Base-by-base conservation (phyloP, 2,888 invertebrate genomes). In the Acronicta leporina region DNA sequence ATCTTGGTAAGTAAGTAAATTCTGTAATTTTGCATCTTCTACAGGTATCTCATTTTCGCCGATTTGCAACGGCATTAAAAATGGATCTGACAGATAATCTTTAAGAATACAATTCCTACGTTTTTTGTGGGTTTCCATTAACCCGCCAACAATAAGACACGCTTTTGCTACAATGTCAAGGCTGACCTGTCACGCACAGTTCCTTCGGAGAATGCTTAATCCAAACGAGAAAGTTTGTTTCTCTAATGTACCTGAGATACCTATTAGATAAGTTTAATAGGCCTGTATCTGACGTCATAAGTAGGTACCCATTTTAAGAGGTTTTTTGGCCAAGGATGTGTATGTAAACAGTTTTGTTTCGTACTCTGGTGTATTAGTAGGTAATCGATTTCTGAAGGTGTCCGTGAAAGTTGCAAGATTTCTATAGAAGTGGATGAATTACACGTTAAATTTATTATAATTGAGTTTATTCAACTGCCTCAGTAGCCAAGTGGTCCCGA, bases 331-430 rank as follows among this genome's bases (percentile, higher is more conserved):
- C 60, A 75, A 63, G 54, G 40, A n/a, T 57, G 52, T 14, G 58
- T 49, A 55, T 55, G 56, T 68, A 59, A 68, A 59, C 63, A 62
- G 54, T 55, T 61, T 47, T 68, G 75, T 53, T 75, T 51, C 16
- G 48, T 57, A 59, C 42, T 68, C 47, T 53, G 48, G 20, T 71
- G 52, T 53, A 38, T 61, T 38, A 67, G 42, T 67, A n/a, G 33
- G 14, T 20, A 20, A 20, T 20, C 14, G 48, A 52, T 51, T 56
- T 61, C 50, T 61, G 55, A 71, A 67, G 59, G 51, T 61, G 56
- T 64, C 50, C 59, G 15, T 8, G 43, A 58, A 33, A 14, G 9
- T 45, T 45, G 33, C 35, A 25, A 11, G 27, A 48, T 49, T 48
- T 16, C n/a, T n/a, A n/a, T n/a, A n/a, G 14, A 6, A 9, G 15